Conservation (phyloP, 2,888 invertebrate genomes). For the Rambutsinella grinnellia region DNA sequence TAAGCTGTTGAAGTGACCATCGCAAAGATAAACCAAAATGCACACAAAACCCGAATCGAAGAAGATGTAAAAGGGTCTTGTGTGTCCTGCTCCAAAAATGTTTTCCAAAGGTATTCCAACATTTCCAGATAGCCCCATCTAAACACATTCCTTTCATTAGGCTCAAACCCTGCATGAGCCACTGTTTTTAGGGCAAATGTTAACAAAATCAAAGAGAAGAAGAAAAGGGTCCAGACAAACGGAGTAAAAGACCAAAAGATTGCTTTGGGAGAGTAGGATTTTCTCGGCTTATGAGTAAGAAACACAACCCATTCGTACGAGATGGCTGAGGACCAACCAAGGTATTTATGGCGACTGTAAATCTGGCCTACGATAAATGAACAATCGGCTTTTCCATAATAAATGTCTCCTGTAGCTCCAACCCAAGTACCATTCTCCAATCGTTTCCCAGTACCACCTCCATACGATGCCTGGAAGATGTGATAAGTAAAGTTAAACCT, state of each 20-base stretch:
- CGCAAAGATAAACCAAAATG: slow-evolving; percentile 32
- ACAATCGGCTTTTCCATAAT: slow-evolving; percentile 14
- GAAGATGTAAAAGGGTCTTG: background rate
- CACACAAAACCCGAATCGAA: background rate
- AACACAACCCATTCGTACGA: slow-evolving; percentile 19
- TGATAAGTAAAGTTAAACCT: slow-evolving; percentile 26
- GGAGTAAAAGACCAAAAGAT: slow-evolving; percentile 17
- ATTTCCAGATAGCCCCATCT: background rate
- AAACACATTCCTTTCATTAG: background rate
- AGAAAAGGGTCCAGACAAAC: background rate
- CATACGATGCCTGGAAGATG: slow-evolving; percentile 35
- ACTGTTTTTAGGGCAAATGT: background rate
- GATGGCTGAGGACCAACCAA: slow-evolving; percentile 13
- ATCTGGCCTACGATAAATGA: background rate
- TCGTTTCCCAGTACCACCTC: slow-evolving; percentile 20
- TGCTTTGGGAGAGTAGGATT: slow-evolving; percentile 7
- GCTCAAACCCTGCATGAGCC: too few relatives aligned
- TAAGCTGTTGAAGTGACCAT: slow-evolving; percentile 23
- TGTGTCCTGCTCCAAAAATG: slow-evolving; percentile 23
- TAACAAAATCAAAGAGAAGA: background rate
- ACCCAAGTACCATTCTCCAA: slow-evolving; percentile 30
- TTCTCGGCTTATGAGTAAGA: background rate
- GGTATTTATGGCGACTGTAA: slow-evolving; percentile 19
- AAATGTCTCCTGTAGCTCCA: slow-evolving; percentile 4
- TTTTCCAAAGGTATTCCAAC: background rate